Conservation (phyloP, 1,140 invertebrate genomes). For the Olivierus martensii region DNA sequence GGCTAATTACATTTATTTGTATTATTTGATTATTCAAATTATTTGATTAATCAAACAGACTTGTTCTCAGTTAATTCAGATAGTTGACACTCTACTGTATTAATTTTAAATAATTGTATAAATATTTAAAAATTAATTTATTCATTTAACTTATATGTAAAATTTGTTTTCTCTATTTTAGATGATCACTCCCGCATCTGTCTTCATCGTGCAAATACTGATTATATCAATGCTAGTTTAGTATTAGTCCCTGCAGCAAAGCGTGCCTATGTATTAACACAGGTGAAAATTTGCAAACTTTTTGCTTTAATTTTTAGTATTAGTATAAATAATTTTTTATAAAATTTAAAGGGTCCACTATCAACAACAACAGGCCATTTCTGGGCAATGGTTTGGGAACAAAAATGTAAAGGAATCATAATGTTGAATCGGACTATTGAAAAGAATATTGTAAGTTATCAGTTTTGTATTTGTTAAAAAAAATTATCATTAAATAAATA, state of each 20-base stretch:
- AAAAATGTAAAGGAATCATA: constrained; percentile 70
- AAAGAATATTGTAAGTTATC: constrained; percentile 44
- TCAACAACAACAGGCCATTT: constrained; percentile 76
- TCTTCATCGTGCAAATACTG: constrained; percentile 50
- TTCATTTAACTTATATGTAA: too few species aligned
- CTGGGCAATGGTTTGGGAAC: constrained; percentile 97
- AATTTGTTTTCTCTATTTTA: constrained; percentile 8
- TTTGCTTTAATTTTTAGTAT: too few species aligned
- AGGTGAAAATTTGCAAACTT: constrained; percentile 24
- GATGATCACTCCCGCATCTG: constrained; percentile 78
- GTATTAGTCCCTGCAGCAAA: constrained; percentile 57
- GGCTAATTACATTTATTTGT: too few species aligned
- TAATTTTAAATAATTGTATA: too few species aligned
- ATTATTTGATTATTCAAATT: too few species aligned
- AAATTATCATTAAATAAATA: too few species aligned
- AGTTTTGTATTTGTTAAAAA: not conserved
- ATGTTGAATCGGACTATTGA: constrained; percentile 95
- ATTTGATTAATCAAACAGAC: too few species aligned
- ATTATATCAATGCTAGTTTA: constrained; percentile 67
- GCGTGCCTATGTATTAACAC: constrained; percentile 71
- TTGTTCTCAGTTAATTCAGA: too few species aligned
- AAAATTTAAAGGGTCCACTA: constrained; percentile 72
- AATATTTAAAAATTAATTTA: too few species aligned
- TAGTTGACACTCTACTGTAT: too few species aligned
- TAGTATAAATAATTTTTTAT: too few species aligned